These are phyloP conservation scores for Pristis pectinata DNA, from an alignment of 2,797 vertebrate genomes.

Conservation along the genomic window DNA sequence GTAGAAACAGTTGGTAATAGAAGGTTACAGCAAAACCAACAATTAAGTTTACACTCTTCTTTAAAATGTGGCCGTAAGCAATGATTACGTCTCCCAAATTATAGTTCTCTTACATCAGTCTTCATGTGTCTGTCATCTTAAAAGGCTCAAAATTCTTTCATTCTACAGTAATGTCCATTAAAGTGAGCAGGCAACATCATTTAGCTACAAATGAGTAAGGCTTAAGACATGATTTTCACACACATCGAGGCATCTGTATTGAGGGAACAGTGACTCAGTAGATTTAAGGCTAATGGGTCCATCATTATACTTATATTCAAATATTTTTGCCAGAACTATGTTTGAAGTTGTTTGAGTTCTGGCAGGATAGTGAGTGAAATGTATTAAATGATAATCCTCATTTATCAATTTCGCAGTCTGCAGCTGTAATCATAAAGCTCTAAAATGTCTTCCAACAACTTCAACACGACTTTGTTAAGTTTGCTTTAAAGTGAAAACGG, in stretches of 20 bases:
- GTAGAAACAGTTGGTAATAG: neutral
- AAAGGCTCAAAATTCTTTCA: neutral
- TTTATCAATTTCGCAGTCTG: neutral
- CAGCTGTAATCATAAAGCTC: constrained; percentile 12
- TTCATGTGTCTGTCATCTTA: neutral
- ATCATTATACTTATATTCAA: neutral
- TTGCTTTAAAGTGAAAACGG: neutral
- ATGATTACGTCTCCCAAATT: neutral
- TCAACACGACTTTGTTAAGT: neutral
- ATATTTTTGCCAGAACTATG: neutral
- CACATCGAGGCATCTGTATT: neutral
- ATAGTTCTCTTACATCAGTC: neutral
- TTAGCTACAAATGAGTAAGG: neutral
- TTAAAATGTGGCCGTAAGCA: neutral
- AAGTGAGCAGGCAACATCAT: neutral
- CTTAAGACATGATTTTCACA: constrained; percentile 23
- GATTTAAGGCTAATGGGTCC: neutral
- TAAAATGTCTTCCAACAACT: neutral
- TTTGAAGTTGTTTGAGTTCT: constrained; percentile 11
- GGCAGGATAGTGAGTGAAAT: neutral
- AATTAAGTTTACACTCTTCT: neutral
- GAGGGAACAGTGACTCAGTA: neutral
- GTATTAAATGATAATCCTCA: neutral
- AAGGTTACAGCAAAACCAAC: neutral
- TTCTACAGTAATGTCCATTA: neutral